phyloP scores from a whole-genome alignment of 2,113 vertebrate species.

The mouse (Mus musculus) region DNA sequence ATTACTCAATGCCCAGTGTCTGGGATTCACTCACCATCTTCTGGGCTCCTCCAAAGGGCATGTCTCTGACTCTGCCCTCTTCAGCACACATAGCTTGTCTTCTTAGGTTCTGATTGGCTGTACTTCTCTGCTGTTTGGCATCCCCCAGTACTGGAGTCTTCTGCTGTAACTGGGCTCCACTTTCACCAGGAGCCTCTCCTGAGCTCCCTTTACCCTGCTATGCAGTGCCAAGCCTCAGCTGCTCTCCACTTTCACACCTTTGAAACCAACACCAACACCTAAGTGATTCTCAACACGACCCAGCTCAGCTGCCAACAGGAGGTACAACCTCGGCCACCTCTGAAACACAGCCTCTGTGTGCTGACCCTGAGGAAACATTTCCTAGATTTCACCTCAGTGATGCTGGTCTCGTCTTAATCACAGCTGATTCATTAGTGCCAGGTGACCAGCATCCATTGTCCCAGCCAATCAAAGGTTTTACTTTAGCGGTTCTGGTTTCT shows the following conservation, averaged over 20 bases:
- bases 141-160: neutral
- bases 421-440: neutral
- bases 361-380: neutral
- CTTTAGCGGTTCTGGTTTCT: neutral
- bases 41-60: neutral
- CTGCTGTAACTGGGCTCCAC: neutral
- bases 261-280: neutral
- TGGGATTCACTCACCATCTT: neutral
- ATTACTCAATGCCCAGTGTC: neutral
- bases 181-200: neutral
- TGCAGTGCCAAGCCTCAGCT: neutral
- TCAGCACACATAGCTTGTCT: neutral
- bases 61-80: neutral
- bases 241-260: neutral
- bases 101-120: neutral
- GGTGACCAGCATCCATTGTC: neutral
- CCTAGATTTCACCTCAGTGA: neutral
- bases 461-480: neutral
- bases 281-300: neutral
- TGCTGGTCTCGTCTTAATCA: neutral
- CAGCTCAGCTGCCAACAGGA: neutral
- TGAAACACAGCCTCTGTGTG: neutral
- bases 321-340: too few relatives aligned
- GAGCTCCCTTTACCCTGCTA: neutral
- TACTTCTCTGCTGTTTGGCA: neutral